A percentile compares a stretch with the other conserved stretches of the same genome.
Evolutionary conservation across 2,797 vertebrate species (phyloP).

Genomic region (Melanogrammus aeglefinus): DNA sequence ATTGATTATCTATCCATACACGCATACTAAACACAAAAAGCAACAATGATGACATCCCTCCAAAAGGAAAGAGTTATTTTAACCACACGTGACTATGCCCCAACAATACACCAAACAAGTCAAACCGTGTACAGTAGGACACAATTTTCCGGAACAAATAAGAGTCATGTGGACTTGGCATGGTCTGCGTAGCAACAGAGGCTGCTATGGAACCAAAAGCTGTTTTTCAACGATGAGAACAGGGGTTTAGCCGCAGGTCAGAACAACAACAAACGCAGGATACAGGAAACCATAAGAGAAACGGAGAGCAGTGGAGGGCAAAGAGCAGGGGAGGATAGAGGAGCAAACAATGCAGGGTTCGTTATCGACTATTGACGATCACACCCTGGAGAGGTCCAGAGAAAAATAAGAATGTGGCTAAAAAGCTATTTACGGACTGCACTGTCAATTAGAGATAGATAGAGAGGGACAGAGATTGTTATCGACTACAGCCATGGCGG

Average conservation of each 20-base stretch:
- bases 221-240: too few species aligned
- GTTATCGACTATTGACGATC: constrained; percentile 39
- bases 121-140: too few species aligned
- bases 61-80: background rate
- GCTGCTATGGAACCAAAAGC: too few species aligned
- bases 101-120: too few species aligned
- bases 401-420: constrained; percentile 4
- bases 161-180: background rate
- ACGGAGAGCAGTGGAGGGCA: constrained; percentile 2
- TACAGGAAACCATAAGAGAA: background rate
- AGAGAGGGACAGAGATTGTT: constrained; percentile 28
- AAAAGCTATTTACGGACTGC: constrained; percentile 34
- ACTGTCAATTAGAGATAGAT: constrained; percentile 25
- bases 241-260: background rate
- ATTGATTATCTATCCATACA: background rate
- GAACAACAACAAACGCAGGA: background rate
- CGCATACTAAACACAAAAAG: too few species aligned
- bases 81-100: too few species aligned
- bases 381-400: constrained; percentile 4
- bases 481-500: constrained; percentile 54
- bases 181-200: background rate
- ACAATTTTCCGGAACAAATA: too few species aligned
- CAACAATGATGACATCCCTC: background rate
- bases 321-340: background rate
- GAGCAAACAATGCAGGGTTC: background rate